Evolutionary conservation across 2,797 vertebrate species (phyloP).

Genomic region (Epinephelus awoara): DNA sequence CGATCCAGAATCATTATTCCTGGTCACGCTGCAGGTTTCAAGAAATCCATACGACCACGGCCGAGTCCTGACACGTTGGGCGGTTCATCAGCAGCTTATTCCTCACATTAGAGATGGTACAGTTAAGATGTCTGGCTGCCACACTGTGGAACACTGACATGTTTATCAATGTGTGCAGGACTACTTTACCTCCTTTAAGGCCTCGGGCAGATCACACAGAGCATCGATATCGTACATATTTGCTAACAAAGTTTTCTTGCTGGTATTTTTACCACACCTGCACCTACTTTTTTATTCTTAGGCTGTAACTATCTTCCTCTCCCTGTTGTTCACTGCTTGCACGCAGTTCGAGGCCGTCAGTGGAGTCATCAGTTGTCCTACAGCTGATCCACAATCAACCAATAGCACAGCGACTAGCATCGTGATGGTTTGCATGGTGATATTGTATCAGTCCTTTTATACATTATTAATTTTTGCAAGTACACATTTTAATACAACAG

Average conservation of each 20-base stretch:
- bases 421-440: no score
- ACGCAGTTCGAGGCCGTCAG: no score
- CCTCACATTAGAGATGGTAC: constrained; percentile 16
- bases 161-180: background rate
- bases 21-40: constrained; percentile 39
- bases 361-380: no score
- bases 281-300: background rate
- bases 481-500: no score
- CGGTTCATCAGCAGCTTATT: constrained; percentile 42
- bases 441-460: no score
- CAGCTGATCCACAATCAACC: no score
- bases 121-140: constrained; percentile 20
- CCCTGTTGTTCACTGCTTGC: no score
- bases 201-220: background rate
- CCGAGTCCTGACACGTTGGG: constrained; percentile 28
- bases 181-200: background rate
- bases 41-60: constrained; percentile 57
- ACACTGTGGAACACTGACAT: constrained; percentile 11
- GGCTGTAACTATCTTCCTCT: no score
- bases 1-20: constrained; percentile 67
- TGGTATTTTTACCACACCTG: background rate
- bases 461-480: no score
- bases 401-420: no score
- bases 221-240: background rate
- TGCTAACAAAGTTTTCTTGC: background rate